Conservation (phyloP, 2,113 vertebrate genomes). For the Gymnobelideus leadbeateri region DNA sequence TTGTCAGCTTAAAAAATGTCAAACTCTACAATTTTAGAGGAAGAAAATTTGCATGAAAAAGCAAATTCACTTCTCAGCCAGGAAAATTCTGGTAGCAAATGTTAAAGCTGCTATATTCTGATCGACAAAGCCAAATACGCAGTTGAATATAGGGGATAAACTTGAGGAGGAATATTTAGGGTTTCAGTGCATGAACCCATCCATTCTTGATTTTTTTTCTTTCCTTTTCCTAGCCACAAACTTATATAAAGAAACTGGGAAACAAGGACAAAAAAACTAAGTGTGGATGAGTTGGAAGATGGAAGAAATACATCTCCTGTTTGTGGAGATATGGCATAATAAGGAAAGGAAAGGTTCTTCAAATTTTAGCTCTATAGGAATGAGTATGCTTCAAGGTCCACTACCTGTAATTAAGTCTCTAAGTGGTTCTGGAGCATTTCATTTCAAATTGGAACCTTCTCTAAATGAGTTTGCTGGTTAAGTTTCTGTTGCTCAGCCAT, state of each 20-base stretch:
- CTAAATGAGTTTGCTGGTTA: not conserved
- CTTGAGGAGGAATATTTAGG: not conserved
- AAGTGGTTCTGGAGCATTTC: not conserved
- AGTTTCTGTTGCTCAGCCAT: not conserved
- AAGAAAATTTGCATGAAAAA: conserved; percentile 16
- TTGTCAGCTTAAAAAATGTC: conserved; percentile 17
- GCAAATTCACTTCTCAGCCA: not conserved
- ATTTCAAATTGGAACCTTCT: not conserved
- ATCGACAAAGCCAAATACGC: not conserved
- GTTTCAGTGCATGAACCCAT: not conserved
- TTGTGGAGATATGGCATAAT: not conserved
- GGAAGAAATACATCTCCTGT: not conserved
- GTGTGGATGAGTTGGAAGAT: not conserved
- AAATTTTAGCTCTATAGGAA: not conserved
- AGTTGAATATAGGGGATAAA: not conserved
- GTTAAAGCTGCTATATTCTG: conserved; percentile 12
- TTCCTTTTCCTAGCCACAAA: not conserved
- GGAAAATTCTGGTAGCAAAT: conserved; percentile 10
- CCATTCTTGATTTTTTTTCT: not conserved
- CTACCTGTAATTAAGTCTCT: not conserved
- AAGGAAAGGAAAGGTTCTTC: not conserved
- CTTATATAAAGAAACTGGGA: not conserved
- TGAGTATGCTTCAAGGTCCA: not conserved
- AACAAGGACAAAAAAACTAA: not conserved
- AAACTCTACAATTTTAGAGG: not conserved